These are phyloP conservation scores for Morpho deidamia DNA, from an alignment of 2,888 invertebrate species.

Conservation along the genomic window DNA sequence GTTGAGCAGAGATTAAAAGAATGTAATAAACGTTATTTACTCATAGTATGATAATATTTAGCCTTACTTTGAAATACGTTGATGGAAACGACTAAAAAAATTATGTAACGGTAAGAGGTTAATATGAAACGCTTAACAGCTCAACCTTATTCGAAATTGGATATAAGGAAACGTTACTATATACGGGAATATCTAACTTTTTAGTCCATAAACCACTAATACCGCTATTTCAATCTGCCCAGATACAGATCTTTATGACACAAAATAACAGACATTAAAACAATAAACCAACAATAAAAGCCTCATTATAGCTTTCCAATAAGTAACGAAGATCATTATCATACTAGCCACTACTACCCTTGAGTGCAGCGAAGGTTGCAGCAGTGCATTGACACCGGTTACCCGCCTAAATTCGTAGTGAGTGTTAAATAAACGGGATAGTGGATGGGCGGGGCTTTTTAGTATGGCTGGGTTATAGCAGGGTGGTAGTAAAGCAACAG, in stretches of 20 bases:
- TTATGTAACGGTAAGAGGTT: no score
- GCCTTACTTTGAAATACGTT: no score
- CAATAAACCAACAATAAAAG: constrained; percentile 1
- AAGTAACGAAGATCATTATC: constrained; percentile 71
- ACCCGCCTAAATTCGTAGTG: constrained; percentile 45
- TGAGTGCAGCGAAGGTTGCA: constrained; percentile 75
- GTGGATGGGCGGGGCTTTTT: constrained; percentile 36
- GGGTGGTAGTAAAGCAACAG: constrained; percentile 72
- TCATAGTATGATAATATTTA: no score
- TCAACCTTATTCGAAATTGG: no score
- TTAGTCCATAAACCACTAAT: neutral
- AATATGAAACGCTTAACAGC: no score
- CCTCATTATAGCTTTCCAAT: constrained; percentile 31
- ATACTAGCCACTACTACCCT: constrained; percentile 64
- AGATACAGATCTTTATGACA: neutral
- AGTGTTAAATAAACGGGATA: constrained; percentile 23
- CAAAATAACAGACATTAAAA: constrained; percentile 3
- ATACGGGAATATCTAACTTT: no score
- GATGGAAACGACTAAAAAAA: no score
- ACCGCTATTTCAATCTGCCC: neutral
- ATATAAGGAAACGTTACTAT: no score
- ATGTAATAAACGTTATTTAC: no score
- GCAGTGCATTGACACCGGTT: constrained; percentile 66
- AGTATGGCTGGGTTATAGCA: constrained; percentile 52
- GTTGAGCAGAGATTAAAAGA: no score